Conservation (phyloP, 2,797 vertebrate genomes). For the Anguilla anguilla region DNA sequence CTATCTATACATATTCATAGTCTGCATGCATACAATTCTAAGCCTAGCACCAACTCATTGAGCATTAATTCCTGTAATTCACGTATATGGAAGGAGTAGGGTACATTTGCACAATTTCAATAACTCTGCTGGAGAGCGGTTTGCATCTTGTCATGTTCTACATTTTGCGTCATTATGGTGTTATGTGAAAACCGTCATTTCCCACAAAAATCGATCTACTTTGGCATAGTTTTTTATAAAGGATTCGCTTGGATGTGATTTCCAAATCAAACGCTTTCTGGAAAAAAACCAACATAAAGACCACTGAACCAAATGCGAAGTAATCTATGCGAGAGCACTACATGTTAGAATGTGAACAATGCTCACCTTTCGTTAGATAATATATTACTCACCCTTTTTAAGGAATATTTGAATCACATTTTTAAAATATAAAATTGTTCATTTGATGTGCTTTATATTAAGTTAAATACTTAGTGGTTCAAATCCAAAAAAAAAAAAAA, state of each 20-base stretch:
- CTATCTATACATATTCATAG: constrained; percentile 49
- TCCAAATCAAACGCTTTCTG: not conserved
- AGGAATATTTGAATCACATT: not conserved
- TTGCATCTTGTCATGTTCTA: constrained; percentile 20
- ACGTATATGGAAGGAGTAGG: constrained; percentile 30
- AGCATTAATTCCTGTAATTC: constrained; percentile 34
- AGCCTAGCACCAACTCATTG: constrained; percentile 37
- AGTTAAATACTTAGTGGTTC: not conserved
- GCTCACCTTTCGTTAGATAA: not conserved
- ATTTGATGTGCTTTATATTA: not conserved
- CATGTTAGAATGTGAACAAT: not conserved
- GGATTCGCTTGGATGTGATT: not conserved
- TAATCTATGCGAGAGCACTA: not conserved
- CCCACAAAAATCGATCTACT: not conserved
- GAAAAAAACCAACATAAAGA: not conserved
- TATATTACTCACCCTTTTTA: not conserved
- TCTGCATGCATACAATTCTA: constrained; percentile 44
- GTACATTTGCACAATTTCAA: constrained; percentile 48
- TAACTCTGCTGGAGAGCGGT: constrained; percentile 38
- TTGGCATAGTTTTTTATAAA: not conserved
- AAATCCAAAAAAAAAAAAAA: not conserved
- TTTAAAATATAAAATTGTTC: not conserved
- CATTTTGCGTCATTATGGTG: constrained; percentile 22
- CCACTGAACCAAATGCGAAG: not conserved
- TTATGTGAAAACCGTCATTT: not conserved